Conservation (phyloP, 2,888 invertebrate species). For the Antitype chi region DNA sequence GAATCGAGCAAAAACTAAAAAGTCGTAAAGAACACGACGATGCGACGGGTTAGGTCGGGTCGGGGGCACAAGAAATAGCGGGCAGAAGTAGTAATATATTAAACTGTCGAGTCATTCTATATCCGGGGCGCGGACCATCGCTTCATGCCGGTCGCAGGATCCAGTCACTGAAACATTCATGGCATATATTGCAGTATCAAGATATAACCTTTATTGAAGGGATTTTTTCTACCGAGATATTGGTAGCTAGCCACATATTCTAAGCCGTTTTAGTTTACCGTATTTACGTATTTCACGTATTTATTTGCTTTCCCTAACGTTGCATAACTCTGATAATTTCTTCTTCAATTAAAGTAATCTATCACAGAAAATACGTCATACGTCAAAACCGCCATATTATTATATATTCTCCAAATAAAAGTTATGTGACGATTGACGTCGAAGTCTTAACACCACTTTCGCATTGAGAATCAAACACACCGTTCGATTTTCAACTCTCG, state of each 20-base stretch:
- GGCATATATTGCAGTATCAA: not conserved
- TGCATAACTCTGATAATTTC: not conserved
- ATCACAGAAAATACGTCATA: not conserved
- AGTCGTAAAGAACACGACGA: too few species aligned
- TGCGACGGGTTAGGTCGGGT: too few species aligned
- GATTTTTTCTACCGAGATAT: not conserved
- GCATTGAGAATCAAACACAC: too few species aligned
- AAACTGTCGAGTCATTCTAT: not conserved
- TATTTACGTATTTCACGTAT: not conserved
- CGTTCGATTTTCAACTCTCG: too few species aligned
- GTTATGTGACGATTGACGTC: too few species aligned
- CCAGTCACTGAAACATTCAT: constrained; percentile 2
- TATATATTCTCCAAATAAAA: too few species aligned
- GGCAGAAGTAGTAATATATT: not conserved
- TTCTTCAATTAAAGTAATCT: not conserved
- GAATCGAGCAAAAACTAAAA: too few species aligned
- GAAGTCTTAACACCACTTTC: too few species aligned
- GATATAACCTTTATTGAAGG: not conserved
- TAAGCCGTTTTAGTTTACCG: not conserved
- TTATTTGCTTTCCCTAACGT: not conserved
- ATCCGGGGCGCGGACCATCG: not conserved
- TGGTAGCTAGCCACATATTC: too few species aligned
- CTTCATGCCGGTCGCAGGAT: not conserved
- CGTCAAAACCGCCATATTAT: not conserved
- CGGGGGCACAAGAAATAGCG: too few species aligned